These are phyloP conservation scores for Antheraea assamensis DNA, from an alignment of 2,888 invertebrate species.

Conservation along the genomic window DNA sequence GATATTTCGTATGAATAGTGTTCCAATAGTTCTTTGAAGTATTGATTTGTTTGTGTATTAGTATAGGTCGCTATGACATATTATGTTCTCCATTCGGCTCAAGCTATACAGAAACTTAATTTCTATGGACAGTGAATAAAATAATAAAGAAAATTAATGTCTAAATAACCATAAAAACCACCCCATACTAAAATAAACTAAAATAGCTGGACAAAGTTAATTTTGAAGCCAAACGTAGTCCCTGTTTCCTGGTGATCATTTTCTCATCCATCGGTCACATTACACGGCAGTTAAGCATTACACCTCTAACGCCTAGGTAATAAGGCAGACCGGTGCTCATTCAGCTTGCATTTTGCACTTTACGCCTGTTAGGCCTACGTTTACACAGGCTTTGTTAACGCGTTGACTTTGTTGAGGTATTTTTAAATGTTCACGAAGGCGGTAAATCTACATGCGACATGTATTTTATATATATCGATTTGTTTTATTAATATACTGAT, in stretches of 20 bases:
- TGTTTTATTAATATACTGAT: not conserved
- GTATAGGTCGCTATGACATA: no score
- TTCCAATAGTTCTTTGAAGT: no score
- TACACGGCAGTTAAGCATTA: slow-evolving; percentile 33
- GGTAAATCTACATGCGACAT: slow-evolving; percentile 2
- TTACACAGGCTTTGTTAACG: slow-evolving; percentile 42
- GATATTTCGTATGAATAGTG: no score
- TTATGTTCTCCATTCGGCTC: no score
- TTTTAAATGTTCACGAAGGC: slow-evolving; percentile 16
- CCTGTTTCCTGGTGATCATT: slow-evolving; percentile 44
- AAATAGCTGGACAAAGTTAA: slow-evolving; percentile 15
- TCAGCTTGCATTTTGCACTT: slow-evolving; percentile 51
- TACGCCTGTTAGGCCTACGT: slow-evolving; percentile 57
- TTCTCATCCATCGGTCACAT: slow-evolving; percentile 42
- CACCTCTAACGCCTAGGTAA: slow-evolving; percentile 18
- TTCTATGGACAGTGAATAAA: not conserved
- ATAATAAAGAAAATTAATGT: not conserved
- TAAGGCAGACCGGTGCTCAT: slow-evolving; percentile 33
- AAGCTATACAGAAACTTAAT: not conserved
- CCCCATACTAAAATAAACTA: no score
- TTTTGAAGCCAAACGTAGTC: slow-evolving; percentile 11
- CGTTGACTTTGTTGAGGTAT: slow-evolving; percentile 33
- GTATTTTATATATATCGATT: not conserved
- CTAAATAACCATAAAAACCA: no score
- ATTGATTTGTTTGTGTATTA: no score